Evolutionary conservation across 2,888 invertebrate species (phyloP).

Genomic region (Cistogaster globosa): DNA sequence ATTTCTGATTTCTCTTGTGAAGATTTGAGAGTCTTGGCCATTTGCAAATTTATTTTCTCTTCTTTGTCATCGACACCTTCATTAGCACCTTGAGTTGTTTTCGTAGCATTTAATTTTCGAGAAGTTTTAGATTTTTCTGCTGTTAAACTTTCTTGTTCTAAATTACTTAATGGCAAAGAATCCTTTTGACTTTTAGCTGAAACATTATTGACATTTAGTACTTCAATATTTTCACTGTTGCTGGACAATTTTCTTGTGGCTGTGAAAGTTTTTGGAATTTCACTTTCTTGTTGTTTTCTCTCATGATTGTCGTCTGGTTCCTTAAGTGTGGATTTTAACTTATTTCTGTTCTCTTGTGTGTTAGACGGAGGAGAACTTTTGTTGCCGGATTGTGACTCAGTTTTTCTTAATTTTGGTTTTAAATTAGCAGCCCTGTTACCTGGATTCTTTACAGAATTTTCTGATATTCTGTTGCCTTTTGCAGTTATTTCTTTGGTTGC

Average conservation of each 20-base stretch:
- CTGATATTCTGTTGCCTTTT: conserved; percentile 74
- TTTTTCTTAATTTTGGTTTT: conserved; percentile 39
- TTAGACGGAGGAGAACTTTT: conserved; percentile 73
- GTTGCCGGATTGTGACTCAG: conserved; percentile 44
- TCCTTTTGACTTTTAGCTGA: not conserved
- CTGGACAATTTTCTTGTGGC: not conserved
- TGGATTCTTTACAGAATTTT: conserved; percentile 71
- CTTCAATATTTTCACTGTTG: conserved; percentile 2
- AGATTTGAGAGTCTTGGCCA: not conserved
- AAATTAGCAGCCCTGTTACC: conserved; percentile 62
- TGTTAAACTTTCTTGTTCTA: conserved; percentile 38
- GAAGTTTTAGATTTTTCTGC: conserved; percentile 39
- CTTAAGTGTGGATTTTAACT: not conserved
- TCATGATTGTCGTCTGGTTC: conserved; percentile 36
- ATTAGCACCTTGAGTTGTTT: not conserved
- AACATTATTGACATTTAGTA: not conserved
- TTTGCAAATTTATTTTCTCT: conserved; percentile 1
- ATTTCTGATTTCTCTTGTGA: conserved; percentile 14
- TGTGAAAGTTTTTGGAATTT: not conserved
- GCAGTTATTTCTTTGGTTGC: conserved; percentile 70
- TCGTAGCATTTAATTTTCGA: conserved; percentile 55
- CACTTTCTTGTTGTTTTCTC: not conserved
- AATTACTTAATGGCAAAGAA: not conserved
- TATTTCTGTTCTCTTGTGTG: not conserved
- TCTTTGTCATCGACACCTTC: conserved; percentile 13